Evolutionary conservation across 2,797 vertebrate genomes (phyloP).

Genomic region (Gymnothorax javanicus): DNA sequence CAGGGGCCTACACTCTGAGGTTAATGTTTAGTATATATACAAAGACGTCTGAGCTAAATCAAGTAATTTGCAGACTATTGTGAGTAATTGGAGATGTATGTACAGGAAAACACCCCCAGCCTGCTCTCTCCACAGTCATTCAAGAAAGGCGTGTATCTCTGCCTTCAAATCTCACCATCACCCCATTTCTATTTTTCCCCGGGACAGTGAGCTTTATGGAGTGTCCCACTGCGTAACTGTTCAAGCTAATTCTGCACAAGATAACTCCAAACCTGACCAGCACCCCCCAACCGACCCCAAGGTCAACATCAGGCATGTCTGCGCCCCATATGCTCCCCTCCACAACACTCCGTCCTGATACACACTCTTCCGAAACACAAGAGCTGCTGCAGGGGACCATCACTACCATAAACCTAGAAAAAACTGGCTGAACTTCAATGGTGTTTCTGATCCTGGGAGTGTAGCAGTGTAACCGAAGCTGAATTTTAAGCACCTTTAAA

Average conservation of each 20-base stretch:
- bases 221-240: neutral
- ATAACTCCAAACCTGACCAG: neutral
- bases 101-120: slow-evolving; percentile 1
- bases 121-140: slow-evolving; percentile 48
- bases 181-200: neutral
- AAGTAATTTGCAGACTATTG: slow-evolving; percentile 64
- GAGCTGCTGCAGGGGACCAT: no score
- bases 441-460: neutral
- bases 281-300: neutral
- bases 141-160: slow-evolving; percentile 52
- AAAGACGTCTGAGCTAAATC: neutral
- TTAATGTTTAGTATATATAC: no score
- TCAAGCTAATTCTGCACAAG: neutral
- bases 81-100: no score
- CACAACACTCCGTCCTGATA: neutral
- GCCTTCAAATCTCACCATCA: neutral
- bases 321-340: neutral
- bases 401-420: no score
- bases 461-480: slow-evolving; percentile 28
- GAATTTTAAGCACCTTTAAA: slow-evolving; percentile 60
- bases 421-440: neutral
- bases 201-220: neutral
- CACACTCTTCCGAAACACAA: no score
- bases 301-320: neutral
- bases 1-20: neutral